Evolutionary conservation across 1,140 invertebrate genomes (phyloP).

Genomic region (Brachystomella parvula): DNA sequence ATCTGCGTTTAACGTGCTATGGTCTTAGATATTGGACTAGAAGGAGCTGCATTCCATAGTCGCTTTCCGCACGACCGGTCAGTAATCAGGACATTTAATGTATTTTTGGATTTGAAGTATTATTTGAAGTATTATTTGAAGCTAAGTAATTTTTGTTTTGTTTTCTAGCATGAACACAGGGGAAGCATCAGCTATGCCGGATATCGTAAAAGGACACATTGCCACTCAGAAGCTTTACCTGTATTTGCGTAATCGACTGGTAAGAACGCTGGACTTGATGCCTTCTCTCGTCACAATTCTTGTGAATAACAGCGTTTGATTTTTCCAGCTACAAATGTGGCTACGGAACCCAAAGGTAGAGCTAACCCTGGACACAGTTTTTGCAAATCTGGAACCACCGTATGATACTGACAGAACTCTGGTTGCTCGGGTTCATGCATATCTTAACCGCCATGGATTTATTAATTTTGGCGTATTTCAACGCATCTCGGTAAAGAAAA

Average conservation of each 20-base stretch:
- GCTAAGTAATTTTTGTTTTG: no score
- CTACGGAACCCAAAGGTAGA: slow-evolving; percentile 91
- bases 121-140: no score
- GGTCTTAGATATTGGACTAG: slow-evolving; percentile 59
- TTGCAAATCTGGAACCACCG: slow-evolving; percentile 76
- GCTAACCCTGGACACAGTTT: slow-evolving; percentile 68
- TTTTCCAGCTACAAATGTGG: slow-evolving; percentile 79
- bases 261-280: slow-evolving; percentile 41
- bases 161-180: slow-evolving; percentile 87
- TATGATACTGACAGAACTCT: slow-evolving; percentile 84
- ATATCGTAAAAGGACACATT: slow-evolving; percentile 69
- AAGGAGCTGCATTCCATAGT: slow-evolving; percentile 88
- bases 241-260: slow-evolving; percentile 82
- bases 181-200: slow-evolving; percentile 88
- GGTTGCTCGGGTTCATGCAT: slow-evolving; percentile 77
- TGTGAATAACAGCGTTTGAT: not conserved
- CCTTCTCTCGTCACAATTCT: not conserved
- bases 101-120: no score
- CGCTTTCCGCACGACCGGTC: slow-evolving; percentile 88
- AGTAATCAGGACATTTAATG: no score
- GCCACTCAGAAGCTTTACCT: slow-evolving; percentile 84
- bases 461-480: slow-evolving; percentile 98
- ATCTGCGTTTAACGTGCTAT: not conserved
- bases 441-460: slow-evolving; percentile 89
- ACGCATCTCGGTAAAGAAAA: slow-evolving; percentile 56